These are phyloP conservation scores for Phaethon lepturus DNA, from an alignment of 2,113 vertebrate genomes.

Conservation along the genomic window DNA sequence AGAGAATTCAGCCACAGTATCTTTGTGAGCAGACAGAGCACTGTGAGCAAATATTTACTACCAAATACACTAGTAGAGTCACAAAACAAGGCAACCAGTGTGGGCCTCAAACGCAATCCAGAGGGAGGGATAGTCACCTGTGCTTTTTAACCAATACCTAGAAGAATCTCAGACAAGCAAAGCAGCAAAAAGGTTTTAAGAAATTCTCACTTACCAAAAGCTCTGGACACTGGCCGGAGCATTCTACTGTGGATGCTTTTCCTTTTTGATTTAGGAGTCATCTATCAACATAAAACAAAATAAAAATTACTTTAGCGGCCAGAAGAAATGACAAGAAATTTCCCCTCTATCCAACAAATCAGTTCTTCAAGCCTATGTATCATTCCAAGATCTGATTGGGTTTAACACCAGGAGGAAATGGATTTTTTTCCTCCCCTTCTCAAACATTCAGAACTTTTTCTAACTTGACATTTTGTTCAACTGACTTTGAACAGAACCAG, in stretches of 20 bases:
- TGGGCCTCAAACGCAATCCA: neutral
- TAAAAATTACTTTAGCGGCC: neutral
- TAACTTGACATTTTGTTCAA: neutral
- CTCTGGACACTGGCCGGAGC: conserved; percentile 94
- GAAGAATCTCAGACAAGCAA: neutral
- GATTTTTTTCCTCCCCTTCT: neutral
- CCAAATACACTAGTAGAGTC: neutral
- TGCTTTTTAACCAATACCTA: neutral
- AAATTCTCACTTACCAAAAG: conserved; percentile 86
- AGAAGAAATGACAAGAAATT: neutral
- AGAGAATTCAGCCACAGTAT: neutral
- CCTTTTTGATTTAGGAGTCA: conserved; percentile 97
- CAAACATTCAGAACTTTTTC: neutral
- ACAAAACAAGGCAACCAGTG: neutral
- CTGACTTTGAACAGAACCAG: neutral
- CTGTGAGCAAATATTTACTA: neutral
- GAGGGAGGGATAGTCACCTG: neutral
- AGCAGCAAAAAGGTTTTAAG: neutral
- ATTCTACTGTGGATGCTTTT: conserved; percentile 98
- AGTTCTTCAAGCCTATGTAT: neutral
- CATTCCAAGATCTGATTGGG: neutral
- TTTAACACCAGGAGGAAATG: neutral
- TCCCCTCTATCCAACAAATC: neutral
- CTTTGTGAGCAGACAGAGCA: neutral
- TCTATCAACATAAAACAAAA: conserved; percentile 77